Evolutionary conservation across 2,797 vertebrate genomes (phyloP).

Genomic region (Harpagifer antarcticus): DNA sequence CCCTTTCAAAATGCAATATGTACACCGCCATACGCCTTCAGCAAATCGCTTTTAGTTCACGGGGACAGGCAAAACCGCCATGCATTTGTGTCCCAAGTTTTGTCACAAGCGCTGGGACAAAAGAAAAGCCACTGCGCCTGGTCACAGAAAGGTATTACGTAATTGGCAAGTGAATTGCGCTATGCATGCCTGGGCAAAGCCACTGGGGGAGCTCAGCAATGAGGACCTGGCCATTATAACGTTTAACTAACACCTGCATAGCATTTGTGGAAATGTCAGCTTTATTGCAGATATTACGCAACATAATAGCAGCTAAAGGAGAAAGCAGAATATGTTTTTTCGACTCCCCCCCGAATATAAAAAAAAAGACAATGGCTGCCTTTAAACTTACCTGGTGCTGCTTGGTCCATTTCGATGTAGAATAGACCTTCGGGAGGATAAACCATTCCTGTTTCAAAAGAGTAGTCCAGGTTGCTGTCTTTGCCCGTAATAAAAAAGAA

Average conservation of each 20-base stretch:
- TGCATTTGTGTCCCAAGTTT: constrained; percentile 35
- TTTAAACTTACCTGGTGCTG: constrained; percentile 91
- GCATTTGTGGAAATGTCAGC: constrained; percentile 37
- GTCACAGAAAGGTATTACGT: constrained; percentile 82
- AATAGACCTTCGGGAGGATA: constrained; percentile 96
- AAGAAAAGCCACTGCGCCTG: constrained; percentile 78
- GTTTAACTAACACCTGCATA: constrained; percentile 50
- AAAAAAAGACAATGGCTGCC: constrained; percentile 69
- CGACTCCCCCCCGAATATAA: constrained; percentile 20
- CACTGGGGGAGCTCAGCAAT: constrained; percentile 69
- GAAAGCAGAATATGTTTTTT: not conserved
- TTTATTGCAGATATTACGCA: not conserved
- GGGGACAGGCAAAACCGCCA: not conserved
- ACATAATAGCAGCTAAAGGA: not conserved
- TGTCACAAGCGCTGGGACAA: constrained; percentile 69
- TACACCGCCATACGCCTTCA: not conserved
- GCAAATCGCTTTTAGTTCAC: accelerated
- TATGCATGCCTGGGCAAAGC: constrained; percentile 82
- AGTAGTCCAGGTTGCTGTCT: constrained; percentile 68
- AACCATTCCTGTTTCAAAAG: constrained; percentile 91
- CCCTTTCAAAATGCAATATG: constrained; percentile 8
- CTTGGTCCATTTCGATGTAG: constrained; percentile 98
- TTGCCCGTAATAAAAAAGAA: constrained; percentile 33
- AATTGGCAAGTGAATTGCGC: constrained; percentile 83
- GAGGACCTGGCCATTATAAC: constrained; percentile 50